A percentile compares a stretch with the other conserved stretches of the same genome.
phyloP scores from a whole-genome alignment of 2,888 invertebrate genomes.

The Rhingia rostrata region DNA sequence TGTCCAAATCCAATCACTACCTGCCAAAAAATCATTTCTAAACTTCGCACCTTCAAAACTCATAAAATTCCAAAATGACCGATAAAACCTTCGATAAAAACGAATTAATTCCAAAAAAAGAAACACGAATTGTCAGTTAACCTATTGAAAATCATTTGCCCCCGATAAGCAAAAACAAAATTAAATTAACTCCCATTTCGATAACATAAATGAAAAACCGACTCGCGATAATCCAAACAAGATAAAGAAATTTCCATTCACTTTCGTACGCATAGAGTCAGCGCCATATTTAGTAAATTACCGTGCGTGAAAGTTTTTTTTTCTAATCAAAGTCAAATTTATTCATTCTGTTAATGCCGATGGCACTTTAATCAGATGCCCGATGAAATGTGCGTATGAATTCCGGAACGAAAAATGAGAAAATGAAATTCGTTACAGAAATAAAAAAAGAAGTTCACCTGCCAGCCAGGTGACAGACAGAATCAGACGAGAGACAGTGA shows the following conservation, averaged over 20 bases:
- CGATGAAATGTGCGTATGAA: conserved; percentile 14
- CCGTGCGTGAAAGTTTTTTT: conserved; percentile 37
- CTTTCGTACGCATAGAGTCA: conserved; percentile 4
- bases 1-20: not conserved
- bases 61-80: not conserved
- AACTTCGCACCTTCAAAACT: not conserved
- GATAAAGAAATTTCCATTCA: conserved; percentile 31
- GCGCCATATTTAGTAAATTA: not conserved
- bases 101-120: not conserved
- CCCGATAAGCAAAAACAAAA: conserved; percentile 18
- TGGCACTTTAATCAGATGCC: not conserved
- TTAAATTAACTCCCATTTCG: conserved; percentile 20
- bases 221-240: conserved; percentile 2
- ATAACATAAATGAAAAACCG: conserved; percentile 3
- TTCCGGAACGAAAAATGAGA: not conserved
- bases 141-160: conserved; percentile 12
- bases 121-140: conserved; percentile 10
- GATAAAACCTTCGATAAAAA: conserved; percentile 11
- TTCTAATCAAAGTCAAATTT: conserved; percentile 23
- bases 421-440: not conserved
- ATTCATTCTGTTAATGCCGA: conserved; percentile 13
- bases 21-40: not conserved
- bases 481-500: not conserved
- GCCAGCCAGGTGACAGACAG: conserved; percentile 24
- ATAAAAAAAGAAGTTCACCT: conserved; percentile 27